Evolutionary conservation across 2,888 invertebrate species (phyloP).

Genomic region (Eupithecia exiguata): DNA sequence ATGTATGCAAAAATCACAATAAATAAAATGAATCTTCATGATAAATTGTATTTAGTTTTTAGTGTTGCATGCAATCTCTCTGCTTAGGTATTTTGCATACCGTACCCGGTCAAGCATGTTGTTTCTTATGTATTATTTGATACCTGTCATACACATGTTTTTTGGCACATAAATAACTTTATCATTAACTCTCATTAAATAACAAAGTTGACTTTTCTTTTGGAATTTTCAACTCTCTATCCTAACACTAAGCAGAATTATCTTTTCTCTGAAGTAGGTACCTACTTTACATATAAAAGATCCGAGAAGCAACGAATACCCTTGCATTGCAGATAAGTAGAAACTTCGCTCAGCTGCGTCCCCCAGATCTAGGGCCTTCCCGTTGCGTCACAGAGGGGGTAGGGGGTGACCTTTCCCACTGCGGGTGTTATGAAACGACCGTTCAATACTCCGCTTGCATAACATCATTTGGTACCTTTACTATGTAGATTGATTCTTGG

Average conservation of each 20-base stretch:
- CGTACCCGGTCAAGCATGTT: too few species aligned
- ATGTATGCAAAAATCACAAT: too few species aligned
- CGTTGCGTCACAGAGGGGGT: constrained; percentile 27
- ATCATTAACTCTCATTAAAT: too few species aligned
- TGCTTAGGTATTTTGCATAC: too few species aligned
- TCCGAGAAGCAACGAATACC: background rate
- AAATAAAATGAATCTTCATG: too few species aligned
- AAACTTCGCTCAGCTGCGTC: background rate
- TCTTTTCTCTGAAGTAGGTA: background rate
- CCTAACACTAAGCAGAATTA: background rate
- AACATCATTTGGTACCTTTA: constrained; percentile 12
- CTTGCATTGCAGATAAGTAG: constrained; percentile 2
- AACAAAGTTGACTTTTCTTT: background rate
- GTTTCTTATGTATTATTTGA: too few species aligned
- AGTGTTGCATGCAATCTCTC: too few species aligned
- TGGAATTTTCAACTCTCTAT: background rate
- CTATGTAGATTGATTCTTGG: constrained; percentile 1
- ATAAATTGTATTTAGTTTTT: too few species aligned
- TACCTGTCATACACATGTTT: too few species aligned
- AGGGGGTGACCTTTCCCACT: constrained; percentile 33
- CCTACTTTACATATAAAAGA: background rate
- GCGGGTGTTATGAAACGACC: constrained; percentile 31
- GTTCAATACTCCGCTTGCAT: constrained; percentile 26
- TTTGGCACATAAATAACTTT: too few species aligned
- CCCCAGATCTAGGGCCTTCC: constrained; percentile 19